Evolutionary conservation across 2,113 vertebrate genomes (phyloP).

Genomic region (Sapajus apella): DNA sequence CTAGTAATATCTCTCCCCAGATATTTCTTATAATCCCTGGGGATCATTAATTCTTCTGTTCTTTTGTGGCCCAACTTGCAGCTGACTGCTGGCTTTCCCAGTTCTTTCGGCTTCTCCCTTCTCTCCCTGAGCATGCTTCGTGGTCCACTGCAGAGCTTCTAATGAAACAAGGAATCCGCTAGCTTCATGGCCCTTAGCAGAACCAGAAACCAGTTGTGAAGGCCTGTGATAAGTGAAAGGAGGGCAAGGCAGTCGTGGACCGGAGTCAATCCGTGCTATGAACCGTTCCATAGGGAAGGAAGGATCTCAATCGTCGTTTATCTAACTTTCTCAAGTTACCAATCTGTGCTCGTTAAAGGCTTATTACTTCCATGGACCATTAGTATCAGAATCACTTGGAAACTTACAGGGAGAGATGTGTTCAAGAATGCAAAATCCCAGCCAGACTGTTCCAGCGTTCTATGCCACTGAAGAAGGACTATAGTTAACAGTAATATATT

Average conservation of each 20-base stretch:
- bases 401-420: background rate
- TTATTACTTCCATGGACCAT: background rate
- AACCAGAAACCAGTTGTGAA: background rate
- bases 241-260: too few species aligned
- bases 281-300: background rate
- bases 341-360: background rate
- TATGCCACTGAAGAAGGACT: background rate
- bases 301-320: background rate
- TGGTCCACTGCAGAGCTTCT: background rate
- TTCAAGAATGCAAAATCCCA: background rate
- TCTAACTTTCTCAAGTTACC: background rate
- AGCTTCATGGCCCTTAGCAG: background rate
- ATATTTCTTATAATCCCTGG: background rate
- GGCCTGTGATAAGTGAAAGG: background rate
- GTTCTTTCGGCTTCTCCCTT: background rate
- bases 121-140: background rate
- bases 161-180: background rate
- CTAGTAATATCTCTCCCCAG: background rate
- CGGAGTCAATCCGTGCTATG: background rate
- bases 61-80: background rate
- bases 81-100: too few species aligned
- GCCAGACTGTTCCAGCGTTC: background rate
- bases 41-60: background rate
- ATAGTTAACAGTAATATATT: background rate
- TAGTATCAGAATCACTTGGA: background rate